Evolutionary conservation across 2,113 vertebrate species (phyloP).

Genomic region (Capricornis sumatraensis): DNA sequence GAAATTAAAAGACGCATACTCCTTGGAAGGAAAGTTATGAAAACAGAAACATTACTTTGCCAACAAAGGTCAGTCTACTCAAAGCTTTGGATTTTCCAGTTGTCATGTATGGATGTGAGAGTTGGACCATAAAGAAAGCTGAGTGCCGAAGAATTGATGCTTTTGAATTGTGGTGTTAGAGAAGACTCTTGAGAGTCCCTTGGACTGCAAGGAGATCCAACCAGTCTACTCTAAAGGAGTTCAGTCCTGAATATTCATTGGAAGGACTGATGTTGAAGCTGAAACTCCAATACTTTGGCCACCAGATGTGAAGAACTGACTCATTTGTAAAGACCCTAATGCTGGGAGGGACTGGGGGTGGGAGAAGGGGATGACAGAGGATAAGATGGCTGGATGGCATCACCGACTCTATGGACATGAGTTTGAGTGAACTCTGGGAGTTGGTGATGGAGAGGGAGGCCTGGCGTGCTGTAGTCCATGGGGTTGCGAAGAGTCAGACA

Average conservation of each 20-base stretch:
- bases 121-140: neutral
- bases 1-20: neutral
- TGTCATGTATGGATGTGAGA: neutral
- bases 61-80: neutral
- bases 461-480: neutral
- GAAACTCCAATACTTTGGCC: neutral
- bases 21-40: neutral
- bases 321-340: neutral
- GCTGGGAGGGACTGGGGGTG: neutral
- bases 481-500: neutral
- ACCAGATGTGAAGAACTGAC: neutral
- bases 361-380: neutral
- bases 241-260: neutral
- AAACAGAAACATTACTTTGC: neutral
- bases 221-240: neutral
- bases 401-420: neutral
- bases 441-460: neutral
- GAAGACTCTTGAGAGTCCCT: neutral
- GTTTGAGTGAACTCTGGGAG: neutral
- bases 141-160: accelerated
- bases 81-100: neutral
- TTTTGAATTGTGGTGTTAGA: neutral
- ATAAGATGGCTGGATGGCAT: neutral
- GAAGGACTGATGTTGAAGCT: neutral
- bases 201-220: neutral